Evolutionary conservation across 2,113 vertebrate genomes (phyloP).

Genomic region (Falcunculus frontatus): DNA sequence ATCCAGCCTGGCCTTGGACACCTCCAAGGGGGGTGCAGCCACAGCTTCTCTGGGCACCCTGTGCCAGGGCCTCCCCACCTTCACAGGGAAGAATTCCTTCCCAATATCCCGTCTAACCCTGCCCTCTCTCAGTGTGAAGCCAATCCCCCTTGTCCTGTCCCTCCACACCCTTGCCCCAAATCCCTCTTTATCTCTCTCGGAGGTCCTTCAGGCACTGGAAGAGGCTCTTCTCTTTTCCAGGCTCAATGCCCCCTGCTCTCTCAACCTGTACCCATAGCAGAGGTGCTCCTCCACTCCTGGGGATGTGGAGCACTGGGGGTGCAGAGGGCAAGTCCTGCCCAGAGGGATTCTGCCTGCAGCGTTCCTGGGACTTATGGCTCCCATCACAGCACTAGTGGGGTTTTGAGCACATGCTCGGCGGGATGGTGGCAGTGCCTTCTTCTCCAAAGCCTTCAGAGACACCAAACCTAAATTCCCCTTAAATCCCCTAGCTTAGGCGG

Average conservation of each 20-base stretch:
- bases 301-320: not conserved
- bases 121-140: not conserved
- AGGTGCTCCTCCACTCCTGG: not conserved
- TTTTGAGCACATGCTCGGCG: not conserved
- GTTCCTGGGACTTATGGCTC: not conserved
- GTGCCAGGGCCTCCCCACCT: accelerated
- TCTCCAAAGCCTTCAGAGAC: not conserved
- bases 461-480: not conserved
- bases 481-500: not conserved
- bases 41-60: not conserved
- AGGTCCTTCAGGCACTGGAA: not conserved
- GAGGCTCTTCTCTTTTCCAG: not conserved
- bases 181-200: not conserved
- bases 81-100: not conserved
- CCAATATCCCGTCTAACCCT: no score
- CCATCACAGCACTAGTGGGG: accelerated
- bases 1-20: accelerated
- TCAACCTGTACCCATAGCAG: not conserved
- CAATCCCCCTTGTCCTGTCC: no score
- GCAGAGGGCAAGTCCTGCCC: not conserved
- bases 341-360: not conserved
- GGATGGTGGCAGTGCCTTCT: not conserved
- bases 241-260: not conserved
- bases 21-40: not conserved
- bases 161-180: not conserved